Conservation (phyloP, 2,113 vertebrate genomes). For the Neopipo cinnamomea region DNA sequence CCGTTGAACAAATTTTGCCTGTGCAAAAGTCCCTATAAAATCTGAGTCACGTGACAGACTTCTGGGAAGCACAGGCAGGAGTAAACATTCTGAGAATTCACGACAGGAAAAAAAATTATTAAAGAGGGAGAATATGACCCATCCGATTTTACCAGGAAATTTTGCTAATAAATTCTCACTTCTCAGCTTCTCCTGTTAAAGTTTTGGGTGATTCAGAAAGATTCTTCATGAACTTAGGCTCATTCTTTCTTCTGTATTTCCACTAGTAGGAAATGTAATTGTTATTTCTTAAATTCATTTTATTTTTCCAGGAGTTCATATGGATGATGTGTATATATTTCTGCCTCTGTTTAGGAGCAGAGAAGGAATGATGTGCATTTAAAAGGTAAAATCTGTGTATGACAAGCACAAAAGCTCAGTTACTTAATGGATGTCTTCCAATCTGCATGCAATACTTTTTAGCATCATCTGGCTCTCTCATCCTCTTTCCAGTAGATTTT, state of each 20-base stretch:
- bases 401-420: not conserved
- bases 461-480: not conserved
- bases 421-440: not conserved
- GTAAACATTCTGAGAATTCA: not conserved
- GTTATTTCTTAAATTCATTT: not conserved
- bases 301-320: not conserved
- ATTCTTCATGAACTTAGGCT: not conserved
- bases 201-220: not conserved
- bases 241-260: not conserved
- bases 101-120: not conserved
- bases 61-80: not conserved
- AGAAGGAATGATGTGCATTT: not conserved
- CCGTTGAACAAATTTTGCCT: not conserved
- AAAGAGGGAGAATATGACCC: not conserved
- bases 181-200: not conserved
- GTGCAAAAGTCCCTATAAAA: not conserved
- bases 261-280: not conserved
- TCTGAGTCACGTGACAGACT: not conserved
- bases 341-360: not conserved
- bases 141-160: not conserved
- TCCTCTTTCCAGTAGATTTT: not conserved
- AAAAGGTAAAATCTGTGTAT: not conserved
- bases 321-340: not conserved
- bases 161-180: not conserved
- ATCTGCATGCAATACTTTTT: not conserved